Base-by-base conservation (phyloP, 2,888 invertebrate genomes). In the Micropterix aruncella region DNA sequence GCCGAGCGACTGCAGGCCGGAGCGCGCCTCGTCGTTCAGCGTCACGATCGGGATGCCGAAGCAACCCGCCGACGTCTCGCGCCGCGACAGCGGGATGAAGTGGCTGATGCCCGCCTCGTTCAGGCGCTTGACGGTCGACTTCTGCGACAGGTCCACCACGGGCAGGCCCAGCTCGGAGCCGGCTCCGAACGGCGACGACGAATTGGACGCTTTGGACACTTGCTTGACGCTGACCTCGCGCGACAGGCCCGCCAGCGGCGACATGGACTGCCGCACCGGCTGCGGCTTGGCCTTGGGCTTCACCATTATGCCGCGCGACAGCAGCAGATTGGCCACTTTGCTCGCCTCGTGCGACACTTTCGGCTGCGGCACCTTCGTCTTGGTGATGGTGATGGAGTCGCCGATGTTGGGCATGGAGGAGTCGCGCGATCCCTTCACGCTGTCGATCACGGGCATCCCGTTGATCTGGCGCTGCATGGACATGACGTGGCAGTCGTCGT, bases 271-370 rank as follows among this genome's bases (percentile, higher is more conserved):
- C 50, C 70, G 66, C 1, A 73, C 66, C 18, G 65, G 61, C 1
- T 70, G 64, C 12, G 66, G 61, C 54, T 69, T 77, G 18, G 77
- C 74, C 40, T 81, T 79, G 38, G 77, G 75, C 40, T 84, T 84
- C 0, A 87, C 78, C 27, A 84, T 85, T 44, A 87, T 86, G 2
- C 86, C 86, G 48, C 86, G 67, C 3, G 81, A 80, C 2, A 84
- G 85, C 46, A 87, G 60, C 46, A 86, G 80, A 56, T 80, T 82
- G 1, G 86, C 85, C 55, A 87, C 84, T 1, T 81, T 80, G 54
- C 77, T 81, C 1, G 83, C 81, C 57, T 84, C 82, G 54, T 79
- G 79, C 41, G 78, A 77, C 2, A 67, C 63, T 52, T 70, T 70
- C 9, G 55, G 53, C 1, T 56, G 55, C 44, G 53, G 50, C 2